Evolutionary conservation across 2,888 invertebrate species (phyloP), one percentile per base, ranked within the genome.

Genomic region (Cheilosia vulpina): DNA sequence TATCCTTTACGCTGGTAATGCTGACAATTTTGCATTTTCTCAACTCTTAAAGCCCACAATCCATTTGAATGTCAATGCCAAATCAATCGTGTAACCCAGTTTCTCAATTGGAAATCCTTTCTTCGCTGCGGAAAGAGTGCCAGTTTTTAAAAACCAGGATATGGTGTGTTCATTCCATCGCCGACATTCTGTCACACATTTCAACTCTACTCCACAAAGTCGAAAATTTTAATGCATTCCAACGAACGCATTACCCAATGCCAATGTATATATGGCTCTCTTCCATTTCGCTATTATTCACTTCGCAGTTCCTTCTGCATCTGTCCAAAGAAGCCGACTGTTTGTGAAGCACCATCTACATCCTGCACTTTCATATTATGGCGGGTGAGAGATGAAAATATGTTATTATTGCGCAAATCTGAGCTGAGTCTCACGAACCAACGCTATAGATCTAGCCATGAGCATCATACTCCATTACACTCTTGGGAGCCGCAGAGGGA

Each of bases 391-490:
- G n/a, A 82, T 82, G 60, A 69, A 62, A 84, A 75, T 79, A 69
- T 81, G 63, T 76, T 76, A 69, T 81, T 81, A 69, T 76, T 76
- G 69, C 45, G 65, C 27, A 69, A 47, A 57, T 27, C 24, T 17
- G 57, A 47, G 47, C 68, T 68, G 62, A 68, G 55, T 55, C 53
- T 66, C 66, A 68, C 55, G 53, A 72, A 47, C 72, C 62, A 62
- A 62, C 78, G 60, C 53, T 62, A 52, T 53, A 27, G 1, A 73
- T 47, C 60, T 50, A 75, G 62, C 52, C 77, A 60, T 66, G 65
- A 80, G 55, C 79, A 80, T 84, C 76, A 80, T 76, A 72, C 80
- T 53, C 85, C 80, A 85, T 85, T 85, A 85, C 80, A 85, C 80
- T 71, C 80, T 60, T 60, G 80, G 75, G 41, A 80, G 60, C 19